A percentile compares a stretch with the other conserved stretches of the same genome.
phyloP scores from a whole-genome alignment of 1,140 invertebrate species.

The Papilio dardanus region DNA sequence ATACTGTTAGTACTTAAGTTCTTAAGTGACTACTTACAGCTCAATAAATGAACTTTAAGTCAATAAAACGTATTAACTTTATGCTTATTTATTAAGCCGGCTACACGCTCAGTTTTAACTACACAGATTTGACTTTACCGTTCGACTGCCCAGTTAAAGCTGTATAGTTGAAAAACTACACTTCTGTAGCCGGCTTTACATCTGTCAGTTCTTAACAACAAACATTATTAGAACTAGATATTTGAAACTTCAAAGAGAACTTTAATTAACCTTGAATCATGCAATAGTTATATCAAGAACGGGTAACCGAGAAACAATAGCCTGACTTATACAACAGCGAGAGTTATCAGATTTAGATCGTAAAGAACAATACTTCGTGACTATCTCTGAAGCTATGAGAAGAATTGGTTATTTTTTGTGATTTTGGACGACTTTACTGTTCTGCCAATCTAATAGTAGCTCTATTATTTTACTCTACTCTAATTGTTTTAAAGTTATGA shows the following conservation, averaged over 20 bases:
- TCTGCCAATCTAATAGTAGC: background rate
- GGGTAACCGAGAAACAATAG: background rate
- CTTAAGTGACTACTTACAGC: no score
- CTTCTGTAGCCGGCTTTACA: no score
- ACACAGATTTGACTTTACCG: no score
- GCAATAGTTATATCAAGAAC: background rate
- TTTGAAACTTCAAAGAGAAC: background rate
- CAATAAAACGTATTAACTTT: background rate
- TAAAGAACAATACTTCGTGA: background rate
- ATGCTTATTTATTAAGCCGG: no score
- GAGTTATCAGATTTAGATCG: conserved; percentile 3
- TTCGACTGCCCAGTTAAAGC: no score
- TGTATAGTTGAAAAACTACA: no score
- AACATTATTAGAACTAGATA: background rate
- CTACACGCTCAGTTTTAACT: no score
- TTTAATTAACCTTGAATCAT: background rate
- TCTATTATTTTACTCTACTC: background rate
- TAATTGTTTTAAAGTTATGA: background rate
- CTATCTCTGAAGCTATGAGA: background rate
- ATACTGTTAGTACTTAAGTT: background rate
- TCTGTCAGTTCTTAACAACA: no score
- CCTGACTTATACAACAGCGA: background rate
- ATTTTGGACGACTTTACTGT: background rate
- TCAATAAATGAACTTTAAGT: background rate
- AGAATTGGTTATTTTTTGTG: background rate